These are phyloP conservation scores for Leptinotarsa rubiginosa DNA, from an alignment of 2,888 invertebrate species.

Conservation along the genomic window DNA sequence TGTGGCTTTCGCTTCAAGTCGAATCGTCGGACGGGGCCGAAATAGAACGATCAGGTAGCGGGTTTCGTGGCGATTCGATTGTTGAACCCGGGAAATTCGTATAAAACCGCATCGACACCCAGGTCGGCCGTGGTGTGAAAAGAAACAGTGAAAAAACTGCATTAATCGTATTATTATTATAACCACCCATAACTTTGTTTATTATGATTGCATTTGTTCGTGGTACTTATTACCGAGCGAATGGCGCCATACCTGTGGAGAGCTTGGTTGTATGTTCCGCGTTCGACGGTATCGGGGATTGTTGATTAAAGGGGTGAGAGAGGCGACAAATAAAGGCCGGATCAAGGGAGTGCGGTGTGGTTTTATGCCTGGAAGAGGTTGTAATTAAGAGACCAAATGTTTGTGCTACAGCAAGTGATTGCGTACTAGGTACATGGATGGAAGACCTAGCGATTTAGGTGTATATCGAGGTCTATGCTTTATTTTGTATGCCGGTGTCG, in stretches of 20 bases:
- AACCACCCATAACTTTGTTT: slow-evolving; percentile 16
- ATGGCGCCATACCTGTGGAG: slow-evolving; percentile 13
- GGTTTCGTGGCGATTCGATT: slow-evolving; percentile 19
- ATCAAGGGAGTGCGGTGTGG: slow-evolving; percentile 17
- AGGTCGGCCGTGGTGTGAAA: slow-evolving; percentile 1
- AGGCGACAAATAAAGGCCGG: slow-evolving; percentile 19
- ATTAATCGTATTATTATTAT: slow-evolving; percentile 18
- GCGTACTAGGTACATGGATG: slow-evolving; percentile 10
- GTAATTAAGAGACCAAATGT: slow-evolving; percentile 22
- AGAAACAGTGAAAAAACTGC: slow-evolving; percentile 13
- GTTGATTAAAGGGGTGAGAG: slow-evolving; percentile 21
- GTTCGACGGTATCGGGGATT: slow-evolving; percentile 7
- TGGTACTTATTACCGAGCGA: slow-evolving; percentile 11
- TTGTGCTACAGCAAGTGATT: slow-evolving; percentile 18
- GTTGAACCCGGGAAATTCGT: slow-evolving; percentile 20
- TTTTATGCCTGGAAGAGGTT: slow-evolving; percentile 21
- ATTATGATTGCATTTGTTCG: slow-evolving; percentile 20
- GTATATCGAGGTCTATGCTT: slow-evolving; percentile 1
- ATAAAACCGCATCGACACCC: slow-evolving; percentile 13
- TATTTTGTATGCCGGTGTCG: not conserved
- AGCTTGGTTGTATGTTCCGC: not conserved
- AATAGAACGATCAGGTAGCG: slow-evolving; percentile 22
- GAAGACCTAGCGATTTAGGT: not conserved
- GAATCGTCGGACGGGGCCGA: slow-evolving; percentile 28
- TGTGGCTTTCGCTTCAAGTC: slow-evolving; percentile 30